These are phyloP conservation scores for Liposcelis brunnea DNA, from an alignment of 2,888 invertebrate genomes.

Conservation along the genomic window DNA sequence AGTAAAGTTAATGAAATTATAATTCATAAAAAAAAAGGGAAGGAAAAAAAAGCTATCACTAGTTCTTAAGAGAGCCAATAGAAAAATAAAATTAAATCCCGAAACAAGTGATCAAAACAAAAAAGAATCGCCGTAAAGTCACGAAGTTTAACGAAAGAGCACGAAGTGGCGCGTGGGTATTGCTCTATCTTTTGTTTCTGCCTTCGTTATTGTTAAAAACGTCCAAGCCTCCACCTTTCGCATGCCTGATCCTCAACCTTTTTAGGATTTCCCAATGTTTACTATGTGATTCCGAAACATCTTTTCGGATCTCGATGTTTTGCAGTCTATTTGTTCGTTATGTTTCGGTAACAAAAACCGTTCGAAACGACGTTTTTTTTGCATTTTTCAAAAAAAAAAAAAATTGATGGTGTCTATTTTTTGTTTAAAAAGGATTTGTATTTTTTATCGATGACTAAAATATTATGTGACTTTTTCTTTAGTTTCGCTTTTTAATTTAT, in stretches of 20 bases:
- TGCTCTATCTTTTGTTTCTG: conserved; percentile 8
- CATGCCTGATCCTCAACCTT: background rate
- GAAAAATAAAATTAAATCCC: background rate
- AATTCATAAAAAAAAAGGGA: too few relatives aligned
- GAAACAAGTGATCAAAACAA: conserved; percentile 2
- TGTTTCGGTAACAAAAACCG: conserved; percentile 6
- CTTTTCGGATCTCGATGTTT: conserved; percentile 8
- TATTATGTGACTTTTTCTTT: conserved; percentile 8
- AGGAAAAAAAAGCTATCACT: too few relatives aligned
- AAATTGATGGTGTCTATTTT: conserved; percentile 4
- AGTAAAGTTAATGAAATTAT: too few relatives aligned
- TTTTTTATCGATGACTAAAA: conserved; percentile 6
- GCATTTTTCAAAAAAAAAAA: background rate
- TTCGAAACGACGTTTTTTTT: conserved; percentile 7
- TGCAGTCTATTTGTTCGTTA: conserved; percentile 8
- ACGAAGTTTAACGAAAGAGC: background rate
- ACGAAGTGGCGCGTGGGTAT: conserved; percentile 9
- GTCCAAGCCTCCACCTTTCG: background rate
- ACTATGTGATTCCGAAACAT: conserved; percentile 5
- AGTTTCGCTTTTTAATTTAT: too few relatives aligned
- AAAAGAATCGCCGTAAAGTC: conserved; percentile 1
- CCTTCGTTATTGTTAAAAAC: background rate
- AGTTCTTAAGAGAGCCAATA: conserved; percentile 1
- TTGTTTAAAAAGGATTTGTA: conserved; percentile 6
- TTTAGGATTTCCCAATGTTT: background rate